Percentiles rank a stretch among this genome's conserved stretches.
Evolutionary conservation across 2,113 vertebrate species (phyloP).

Genomic region (Sminthopsis crassicaudata): DNA sequence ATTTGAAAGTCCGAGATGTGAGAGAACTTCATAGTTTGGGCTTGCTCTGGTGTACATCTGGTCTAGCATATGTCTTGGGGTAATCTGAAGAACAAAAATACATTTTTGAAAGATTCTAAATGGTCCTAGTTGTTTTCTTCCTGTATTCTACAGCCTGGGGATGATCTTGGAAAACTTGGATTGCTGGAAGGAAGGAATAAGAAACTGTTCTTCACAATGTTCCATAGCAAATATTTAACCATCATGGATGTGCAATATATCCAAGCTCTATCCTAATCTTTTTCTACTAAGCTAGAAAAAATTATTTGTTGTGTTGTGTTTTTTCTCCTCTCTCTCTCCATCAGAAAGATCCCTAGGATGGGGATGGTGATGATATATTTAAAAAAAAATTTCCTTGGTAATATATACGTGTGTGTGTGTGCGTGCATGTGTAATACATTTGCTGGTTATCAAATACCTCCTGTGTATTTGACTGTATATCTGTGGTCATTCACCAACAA

Average conservation of each 20-base stretch:
- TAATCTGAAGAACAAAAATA: constrained; percentile 73
- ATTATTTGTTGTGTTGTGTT: not conserved
- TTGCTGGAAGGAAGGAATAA: not conserved
- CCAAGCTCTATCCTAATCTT: not conserved
- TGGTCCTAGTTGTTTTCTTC: constrained; percentile 59
- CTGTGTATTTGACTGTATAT: not conserved
- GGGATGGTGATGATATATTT: not conserved
- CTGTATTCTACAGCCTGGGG: constrained; percentile 36
- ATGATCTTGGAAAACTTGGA: constrained; percentile 26
- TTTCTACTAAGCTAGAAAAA: not conserved
- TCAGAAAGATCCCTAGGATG: not conserved
- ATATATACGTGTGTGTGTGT: too few species aligned
- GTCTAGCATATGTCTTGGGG: constrained; percentile 64
- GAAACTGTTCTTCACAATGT: not conserved
- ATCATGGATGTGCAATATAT: not conserved
- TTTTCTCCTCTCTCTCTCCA: not conserved
- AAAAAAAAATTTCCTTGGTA: not conserved
- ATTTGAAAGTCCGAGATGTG: constrained; percentile 87
- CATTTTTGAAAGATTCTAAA: constrained; percentile 59
- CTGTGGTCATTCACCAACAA: not conserved
- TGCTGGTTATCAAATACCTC: not conserved
- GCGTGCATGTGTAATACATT: not conserved
- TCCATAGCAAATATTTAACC: not conserved
- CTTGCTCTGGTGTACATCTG: constrained; percentile 71
- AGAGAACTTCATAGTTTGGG: constrained; percentile 75